Conservation (phyloP, 2,113 vertebrate genomes). For the Semnornis frantzii region DNA sequence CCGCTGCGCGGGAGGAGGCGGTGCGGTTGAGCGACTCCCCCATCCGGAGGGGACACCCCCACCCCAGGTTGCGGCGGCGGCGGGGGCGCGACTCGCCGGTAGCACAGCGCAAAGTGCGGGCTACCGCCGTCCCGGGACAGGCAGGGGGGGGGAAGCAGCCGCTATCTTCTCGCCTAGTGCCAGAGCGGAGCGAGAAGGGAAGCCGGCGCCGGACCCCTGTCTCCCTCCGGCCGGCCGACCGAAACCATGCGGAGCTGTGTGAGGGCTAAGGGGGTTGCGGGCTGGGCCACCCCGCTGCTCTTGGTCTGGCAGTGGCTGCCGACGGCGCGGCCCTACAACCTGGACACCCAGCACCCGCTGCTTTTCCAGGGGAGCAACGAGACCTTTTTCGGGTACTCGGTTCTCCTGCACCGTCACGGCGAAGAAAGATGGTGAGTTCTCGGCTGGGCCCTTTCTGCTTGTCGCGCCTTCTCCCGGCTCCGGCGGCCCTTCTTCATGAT, state of each 20-base stretch:
- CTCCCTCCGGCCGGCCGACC: neutral
- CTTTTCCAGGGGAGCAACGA: constrained; percentile 76
- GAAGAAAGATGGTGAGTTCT: constrained; percentile 82
- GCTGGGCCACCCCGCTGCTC: constrained; percentile 40
- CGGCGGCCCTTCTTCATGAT: neutral
- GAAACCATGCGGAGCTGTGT: constrained; percentile 23
- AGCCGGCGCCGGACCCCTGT: neutral
- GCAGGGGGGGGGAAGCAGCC: neutral
- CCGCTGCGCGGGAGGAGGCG: neutral
- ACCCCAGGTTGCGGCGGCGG: neutral
- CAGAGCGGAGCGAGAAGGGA: neutral
- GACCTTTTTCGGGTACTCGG: constrained; percentile 91
- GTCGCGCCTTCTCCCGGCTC: neutral
- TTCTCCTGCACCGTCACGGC: constrained; percentile 84
- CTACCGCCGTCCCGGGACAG: neutral
- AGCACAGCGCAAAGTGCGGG: neutral
- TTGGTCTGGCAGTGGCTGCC: constrained; percentile 48
- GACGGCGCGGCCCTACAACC: constrained; percentile 78
- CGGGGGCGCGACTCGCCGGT: neutral
- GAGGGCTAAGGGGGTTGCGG: neutral
- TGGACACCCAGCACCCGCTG: constrained; percentile 83
- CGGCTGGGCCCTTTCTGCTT: neutral
- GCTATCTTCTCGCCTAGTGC: neutral
- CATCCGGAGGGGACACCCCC: neutral
- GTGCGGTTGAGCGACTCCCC: neutral